Evolutionary conservation across 2,797 vertebrate species (phyloP).

Genomic region (Enteromius unitaeniatus): DNA sequence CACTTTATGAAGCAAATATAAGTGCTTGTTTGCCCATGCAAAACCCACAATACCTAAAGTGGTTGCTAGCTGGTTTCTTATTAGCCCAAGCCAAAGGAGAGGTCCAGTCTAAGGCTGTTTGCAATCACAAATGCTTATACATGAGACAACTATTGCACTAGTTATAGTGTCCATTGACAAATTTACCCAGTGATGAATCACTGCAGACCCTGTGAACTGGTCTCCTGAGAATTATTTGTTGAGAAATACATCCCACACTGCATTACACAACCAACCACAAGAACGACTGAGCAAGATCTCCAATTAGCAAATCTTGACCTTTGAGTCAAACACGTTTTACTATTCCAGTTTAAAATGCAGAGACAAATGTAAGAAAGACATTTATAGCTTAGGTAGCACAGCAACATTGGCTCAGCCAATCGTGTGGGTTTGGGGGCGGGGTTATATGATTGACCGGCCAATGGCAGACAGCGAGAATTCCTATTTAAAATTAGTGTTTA

Average conservation of each 20-base stretch:
- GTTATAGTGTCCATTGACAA: background rate
- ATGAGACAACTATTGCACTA: background rate
- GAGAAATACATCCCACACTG: slow-evolving; percentile 7
- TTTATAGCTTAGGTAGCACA: background rate
- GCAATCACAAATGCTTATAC: background rate
- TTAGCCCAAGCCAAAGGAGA: background rate
- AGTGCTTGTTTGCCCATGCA: background rate
- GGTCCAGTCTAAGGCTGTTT: background rate
- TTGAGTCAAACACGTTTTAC: background rate
- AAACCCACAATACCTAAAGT: background rate
- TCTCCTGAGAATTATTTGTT: slow-evolving; percentile 2
- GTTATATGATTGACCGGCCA: background rate
- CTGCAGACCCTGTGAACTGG: slow-evolving; percentile 1
- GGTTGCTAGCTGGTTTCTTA: background rate
- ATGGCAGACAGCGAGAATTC: background rate
- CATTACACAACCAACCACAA: slow-evolving; percentile 1
- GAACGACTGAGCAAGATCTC: background rate
- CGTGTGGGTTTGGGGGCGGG: background rate
- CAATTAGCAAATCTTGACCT: slow-evolving; percentile 12
- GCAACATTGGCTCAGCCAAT: background rate
- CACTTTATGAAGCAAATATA: background rate
- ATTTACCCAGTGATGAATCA: slow-evolving; percentile 20
- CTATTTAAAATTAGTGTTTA: background rate
- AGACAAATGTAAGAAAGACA: background rate
- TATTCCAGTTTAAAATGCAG: background rate